Evolutionary conservation across 2,797 vertebrate species (phyloP), one percentile per base, ranked within the genome.

Genomic region (Enteromius mattozi): DNA sequence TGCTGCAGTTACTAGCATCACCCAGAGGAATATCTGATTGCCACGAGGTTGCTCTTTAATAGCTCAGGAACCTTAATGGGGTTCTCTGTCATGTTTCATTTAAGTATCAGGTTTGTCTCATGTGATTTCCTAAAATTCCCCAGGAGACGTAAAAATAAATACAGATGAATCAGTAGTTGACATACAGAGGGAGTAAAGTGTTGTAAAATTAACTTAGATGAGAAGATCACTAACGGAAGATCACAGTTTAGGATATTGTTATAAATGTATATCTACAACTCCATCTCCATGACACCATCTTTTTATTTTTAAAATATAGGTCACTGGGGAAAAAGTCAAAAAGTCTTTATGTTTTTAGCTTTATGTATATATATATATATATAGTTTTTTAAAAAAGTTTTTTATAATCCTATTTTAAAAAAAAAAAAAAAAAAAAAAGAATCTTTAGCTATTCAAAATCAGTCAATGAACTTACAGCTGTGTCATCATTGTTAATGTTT

Each of bases 21-120:
- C 75, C 35, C 75, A 77, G 75, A 77, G 75, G 75, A 77, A 61
- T 77, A 77, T 77, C 54, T 77, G n/a, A 61, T 77, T 42, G 75
- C 75, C 51, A 37, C 6, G 54, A 77, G 54, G 75, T 59, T 40
- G 75, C 21, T 77, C 51, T 77, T 77, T 56, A 59, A 77, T 77
- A 59, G 54, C 74, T 59, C 49, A 24, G 21, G 13, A 76, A 59
- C 54, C 33, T 56, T 59, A 59, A 76, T 76, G 74, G 19, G 16
- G n/a, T 77, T 40, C 74, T 59, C 33, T 77, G 75, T 59, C 75
- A 40, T 59, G 54, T 76, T 76, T 76, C 51, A 76, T 76, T 76
- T 76, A 59, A 37, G 51, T 59, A 77, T 77, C 35, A 61, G 51
- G 35, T 77, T 77, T 17, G 35, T 77, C 74, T 77, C 35, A 1